Evolutionary conservation across 2,888 invertebrate species (phyloP).

Genomic region (Phymatocera aterrima): DNA sequence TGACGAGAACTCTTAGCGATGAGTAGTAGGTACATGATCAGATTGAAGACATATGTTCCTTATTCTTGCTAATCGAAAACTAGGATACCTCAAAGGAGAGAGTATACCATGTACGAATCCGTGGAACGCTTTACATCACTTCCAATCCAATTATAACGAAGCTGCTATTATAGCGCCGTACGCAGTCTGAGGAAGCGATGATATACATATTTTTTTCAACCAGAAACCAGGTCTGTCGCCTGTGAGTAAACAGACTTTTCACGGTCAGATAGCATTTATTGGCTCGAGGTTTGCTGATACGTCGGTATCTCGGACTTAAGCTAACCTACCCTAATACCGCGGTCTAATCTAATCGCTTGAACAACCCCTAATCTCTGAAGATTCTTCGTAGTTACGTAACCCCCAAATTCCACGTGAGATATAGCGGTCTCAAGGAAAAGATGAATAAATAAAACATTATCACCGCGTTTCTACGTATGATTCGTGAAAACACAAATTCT

Average conservation of each 20-base stretch:
- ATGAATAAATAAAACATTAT: not conserved
- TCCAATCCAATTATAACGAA: no score
- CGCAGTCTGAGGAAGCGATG: not conserved
- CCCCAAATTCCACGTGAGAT: not conserved
- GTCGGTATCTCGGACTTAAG: conserved; percentile 14
- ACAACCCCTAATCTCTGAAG: conserved; percentile 28
- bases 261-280: conserved; percentile 42
- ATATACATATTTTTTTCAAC: not conserved
- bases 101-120: no score
- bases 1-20: no score
- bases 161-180: not conserved
- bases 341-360: conserved; percentile 16
- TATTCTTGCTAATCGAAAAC: no score
- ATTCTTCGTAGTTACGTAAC: not conserved
- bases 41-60: no score
- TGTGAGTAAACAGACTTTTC: conserved; percentile 26
- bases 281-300: conserved; percentile 24
- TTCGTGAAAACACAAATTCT: no score
- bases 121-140: no score
- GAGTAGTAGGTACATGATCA: no score
- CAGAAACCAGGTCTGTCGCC: not conserved
- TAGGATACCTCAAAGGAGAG: no score
- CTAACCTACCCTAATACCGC: conserved; percentile 26
- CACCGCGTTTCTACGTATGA: not conserved
- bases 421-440: not conserved